Conservation (phyloP, 2,797 vertebrate species). For the Pantherophis vulpinus region DNA sequence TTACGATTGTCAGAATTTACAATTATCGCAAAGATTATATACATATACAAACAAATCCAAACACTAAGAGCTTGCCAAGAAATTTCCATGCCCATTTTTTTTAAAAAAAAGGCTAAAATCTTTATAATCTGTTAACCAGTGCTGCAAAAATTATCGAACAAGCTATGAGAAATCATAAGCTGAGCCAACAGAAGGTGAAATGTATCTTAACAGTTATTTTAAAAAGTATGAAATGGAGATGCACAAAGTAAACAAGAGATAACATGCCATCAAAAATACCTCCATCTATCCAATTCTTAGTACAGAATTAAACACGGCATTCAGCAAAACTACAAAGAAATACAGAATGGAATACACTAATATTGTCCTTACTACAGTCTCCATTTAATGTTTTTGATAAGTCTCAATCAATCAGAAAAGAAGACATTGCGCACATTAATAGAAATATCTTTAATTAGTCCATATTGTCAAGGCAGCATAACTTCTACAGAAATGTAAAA, state of each 20-base stretch:
- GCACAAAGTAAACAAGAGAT: background rate
- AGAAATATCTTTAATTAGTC: background rate
- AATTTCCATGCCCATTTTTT: background rate
- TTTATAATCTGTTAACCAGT: background rate
- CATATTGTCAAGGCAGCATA: background rate
- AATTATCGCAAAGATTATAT: background rate
- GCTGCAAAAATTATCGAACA: constrained; percentile 15
- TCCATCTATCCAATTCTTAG: constrained; percentile 18
- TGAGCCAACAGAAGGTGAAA: constrained; percentile 14
- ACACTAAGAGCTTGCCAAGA: background rate
- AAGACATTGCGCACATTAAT: background rate
- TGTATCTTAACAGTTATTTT: accelerated
- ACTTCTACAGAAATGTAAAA: constrained; percentile 9
- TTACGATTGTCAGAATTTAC: background rate
- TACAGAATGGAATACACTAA: constrained; percentile 20
- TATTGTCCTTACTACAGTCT: constrained; percentile 7
- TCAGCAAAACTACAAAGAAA: background rate
- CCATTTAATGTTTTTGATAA: constrained; percentile 21
- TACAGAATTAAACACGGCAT: accelerated
- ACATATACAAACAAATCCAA: background rate
- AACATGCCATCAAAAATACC: background rate
- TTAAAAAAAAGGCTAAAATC: background rate
- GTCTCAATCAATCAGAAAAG: constrained; percentile 3
- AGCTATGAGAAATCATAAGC: constrained; percentile 8
- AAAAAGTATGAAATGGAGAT: constrained; percentile 25